Base-by-base conservation (phyloP, 1,140 invertebrate genomes). In the Ostrea edulis region DNA sequence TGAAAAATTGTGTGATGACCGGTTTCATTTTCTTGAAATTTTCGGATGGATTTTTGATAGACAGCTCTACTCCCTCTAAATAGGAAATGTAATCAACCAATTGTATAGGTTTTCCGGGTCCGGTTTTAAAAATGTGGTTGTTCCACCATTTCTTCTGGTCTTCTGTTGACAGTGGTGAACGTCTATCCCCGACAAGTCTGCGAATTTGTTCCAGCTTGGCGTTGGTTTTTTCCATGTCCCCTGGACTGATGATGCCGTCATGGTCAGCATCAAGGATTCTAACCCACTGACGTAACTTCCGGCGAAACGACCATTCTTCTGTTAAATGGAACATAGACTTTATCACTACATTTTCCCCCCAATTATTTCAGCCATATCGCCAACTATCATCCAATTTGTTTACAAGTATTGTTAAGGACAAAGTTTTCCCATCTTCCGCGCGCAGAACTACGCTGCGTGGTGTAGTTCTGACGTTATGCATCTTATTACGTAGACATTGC, bases 81-180 rank as follows among this genome's bases (percentile, higher is more conserved):
- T 58, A 55, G 20, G 9, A 9, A 22, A 84, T 35, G 17, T 84
- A 84, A 12, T 84, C 83, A 4, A 58, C 83, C 5, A 84, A 7
- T 11, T 11, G 25, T 29, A 84, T 84, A 51, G 58, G 53, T 58
- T 84, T 84, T 35, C 55, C 55, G 0, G 54, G 53, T 14, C 83
- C 83, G 11, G 53, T n/a, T 17, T 62, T 84, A 29, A 84, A 84
- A 12, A 84, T 22, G 52, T 84, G 4, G 20, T 62, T 54, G 29
- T 84, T 29, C 83, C 83, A 84, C 54, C 52, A 84, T 58, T 84
- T 84, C 55, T 84, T 84, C 54, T 84, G 83, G 8, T 54, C 83
- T 8, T 8, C 54, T 12, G 20, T 22, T n/a, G 53, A 58, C 8
- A 55, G 22, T 0, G 83, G 53, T 54, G 83, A 52, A n/a, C 25